Percentiles rank a stretch among this genome's conserved stretches.
Conservation (phyloP, 2,797 vertebrate species). For the Alauda arvensis region DNA sequence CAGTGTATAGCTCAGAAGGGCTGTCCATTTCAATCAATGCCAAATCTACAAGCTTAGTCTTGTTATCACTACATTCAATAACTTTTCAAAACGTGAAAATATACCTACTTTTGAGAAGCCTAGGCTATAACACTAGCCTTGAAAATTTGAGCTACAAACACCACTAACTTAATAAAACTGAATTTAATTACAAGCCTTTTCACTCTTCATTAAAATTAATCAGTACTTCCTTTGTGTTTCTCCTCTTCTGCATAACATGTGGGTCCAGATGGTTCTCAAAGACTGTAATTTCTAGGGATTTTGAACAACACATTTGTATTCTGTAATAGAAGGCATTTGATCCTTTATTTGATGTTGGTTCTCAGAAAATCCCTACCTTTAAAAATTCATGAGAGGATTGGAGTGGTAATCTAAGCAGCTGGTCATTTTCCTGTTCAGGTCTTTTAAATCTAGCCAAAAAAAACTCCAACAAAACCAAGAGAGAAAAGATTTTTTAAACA, state of each 20-base stretch:
- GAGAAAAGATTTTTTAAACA: conserved; percentile 6
- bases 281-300: conserved; percentile 55
- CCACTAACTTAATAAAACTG: conserved; percentile 33
- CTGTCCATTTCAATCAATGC: neutral
- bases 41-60: neutral
- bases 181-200: conserved; percentile 53
- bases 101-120: neutral
- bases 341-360: conserved; percentile 65
- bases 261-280: conserved; percentile 61
- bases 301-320: conserved; percentile 59
- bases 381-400: conserved; percentile 67
- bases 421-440: conserved; percentile 61
- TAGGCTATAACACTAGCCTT: neutral
- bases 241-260: conserved; percentile 35
- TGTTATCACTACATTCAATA: neutral
- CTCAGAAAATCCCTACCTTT: conserved; percentile 57
- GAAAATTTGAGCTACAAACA: conserved; percentile 14
- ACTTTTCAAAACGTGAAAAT: conserved; percentile 7
- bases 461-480: neutral
- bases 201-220: conserved; percentile 59
- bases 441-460: conserved; percentile 9
- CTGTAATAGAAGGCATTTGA: conserved; percentile 50
- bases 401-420: conserved; percentile 60
- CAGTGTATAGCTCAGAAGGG: neutral
- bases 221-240: conserved; percentile 35